Percentiles rank a stretch among this genome's conserved stretches.
phyloP scores from a whole-genome alignment of 2,113 vertebrate genomes.

The Sarotherodon lohbergeri region DNA sequence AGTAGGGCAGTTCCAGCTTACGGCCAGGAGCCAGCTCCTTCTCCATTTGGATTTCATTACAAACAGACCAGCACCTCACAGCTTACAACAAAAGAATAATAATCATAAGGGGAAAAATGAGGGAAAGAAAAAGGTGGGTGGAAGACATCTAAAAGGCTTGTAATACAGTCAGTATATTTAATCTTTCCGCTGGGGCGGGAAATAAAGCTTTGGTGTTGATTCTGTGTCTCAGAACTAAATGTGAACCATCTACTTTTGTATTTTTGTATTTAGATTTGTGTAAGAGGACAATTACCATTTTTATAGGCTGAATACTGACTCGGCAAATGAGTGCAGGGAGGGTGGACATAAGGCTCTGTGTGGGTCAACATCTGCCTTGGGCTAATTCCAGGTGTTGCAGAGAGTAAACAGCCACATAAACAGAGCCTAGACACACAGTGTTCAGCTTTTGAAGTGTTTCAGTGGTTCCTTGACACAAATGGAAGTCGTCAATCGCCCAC shows the following conservation, averaged over 20 bases:
- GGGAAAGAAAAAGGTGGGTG: not conserved
- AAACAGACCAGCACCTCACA: conserved; percentile 35
- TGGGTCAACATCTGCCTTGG: conserved; percentile 38
- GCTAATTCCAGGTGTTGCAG: conserved; percentile 16
- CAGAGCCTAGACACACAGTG: not conserved
- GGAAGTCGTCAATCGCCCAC: conserved; percentile 6
- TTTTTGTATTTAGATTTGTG: conserved; percentile 1
- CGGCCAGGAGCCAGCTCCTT: conserved; percentile 36
- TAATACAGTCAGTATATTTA: conserved; percentile 59
- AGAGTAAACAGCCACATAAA: conserved; percentile 9
- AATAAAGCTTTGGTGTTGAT: not conserved
- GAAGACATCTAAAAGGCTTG: conserved; percentile 38
- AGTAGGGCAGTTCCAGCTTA: not conserved
- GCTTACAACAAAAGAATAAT: conserved; percentile 54
- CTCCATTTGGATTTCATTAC: conserved; percentile 70
- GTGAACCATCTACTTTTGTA: conserved; percentile 26
- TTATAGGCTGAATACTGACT: conserved; percentile 33
- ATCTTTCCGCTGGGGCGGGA: not conserved
- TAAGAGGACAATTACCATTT: conserved; percentile 10
- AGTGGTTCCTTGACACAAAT: not conserved
- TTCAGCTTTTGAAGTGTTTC: not conserved
- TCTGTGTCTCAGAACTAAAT: conserved; percentile 21
- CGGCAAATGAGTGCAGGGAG: not conserved
- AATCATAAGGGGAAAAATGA: conserved; percentile 25
- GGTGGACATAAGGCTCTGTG: not conserved